Evolutionary conservation across 2,113 vertebrate genomes (phyloP).

Genomic region (Halichoeres trimaculatus): DNA sequence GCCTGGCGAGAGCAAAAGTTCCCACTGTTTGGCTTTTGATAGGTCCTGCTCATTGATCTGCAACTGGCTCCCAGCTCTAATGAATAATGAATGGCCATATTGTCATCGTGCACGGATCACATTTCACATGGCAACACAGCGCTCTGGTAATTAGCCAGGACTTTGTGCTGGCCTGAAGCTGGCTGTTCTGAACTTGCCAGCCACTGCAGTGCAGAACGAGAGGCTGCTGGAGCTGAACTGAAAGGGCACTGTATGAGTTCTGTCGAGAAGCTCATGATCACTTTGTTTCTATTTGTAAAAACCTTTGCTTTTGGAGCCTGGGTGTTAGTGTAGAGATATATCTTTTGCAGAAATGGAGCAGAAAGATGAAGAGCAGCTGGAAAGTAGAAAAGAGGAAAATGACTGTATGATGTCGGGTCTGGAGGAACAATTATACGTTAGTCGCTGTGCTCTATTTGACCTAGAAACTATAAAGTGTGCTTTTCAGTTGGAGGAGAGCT

Average conservation of each 20-base stretch:
- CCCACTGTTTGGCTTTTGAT: conserved; percentile 74
- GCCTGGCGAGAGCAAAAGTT: conserved; percentile 36
- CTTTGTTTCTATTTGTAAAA: neutral
- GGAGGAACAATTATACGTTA: conserved; percentile 52
- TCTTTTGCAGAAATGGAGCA: neutral
- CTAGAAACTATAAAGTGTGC: conserved; percentile 50
- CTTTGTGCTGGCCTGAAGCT: conserved; percentile 51
- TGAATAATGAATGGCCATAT: conserved; percentile 85
- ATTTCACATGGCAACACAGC: conserved; percentile 77
- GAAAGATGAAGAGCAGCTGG: conserved; percentile 2
- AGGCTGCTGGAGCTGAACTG: conserved; percentile 12
- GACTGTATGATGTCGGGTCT: conserved; percentile 32
- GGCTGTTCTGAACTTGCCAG: conserved; percentile 38
- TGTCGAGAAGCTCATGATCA: conserved; percentile 12
- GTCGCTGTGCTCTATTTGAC: conserved; percentile 48
- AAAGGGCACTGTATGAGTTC: conserved; percentile 6
- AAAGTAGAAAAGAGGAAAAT: neutral
- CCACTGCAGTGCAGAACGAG: conserved; percentile 30
- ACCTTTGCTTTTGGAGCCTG: neutral
- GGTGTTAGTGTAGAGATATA: neutral
- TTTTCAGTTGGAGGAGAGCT: conserved; percentile 30
- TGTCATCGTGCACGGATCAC: conserved; percentile 79
- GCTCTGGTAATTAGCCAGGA: conserved; percentile 73
- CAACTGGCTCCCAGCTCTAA: conserved; percentile 65
- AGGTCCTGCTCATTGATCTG: conserved; percentile 73